A percentile compares a stretch with the other conserved stretches of the same genome.
Evolutionary conservation across 1,140 invertebrate species (phyloP).

Genomic region (Drosophila saltans): DNA sequence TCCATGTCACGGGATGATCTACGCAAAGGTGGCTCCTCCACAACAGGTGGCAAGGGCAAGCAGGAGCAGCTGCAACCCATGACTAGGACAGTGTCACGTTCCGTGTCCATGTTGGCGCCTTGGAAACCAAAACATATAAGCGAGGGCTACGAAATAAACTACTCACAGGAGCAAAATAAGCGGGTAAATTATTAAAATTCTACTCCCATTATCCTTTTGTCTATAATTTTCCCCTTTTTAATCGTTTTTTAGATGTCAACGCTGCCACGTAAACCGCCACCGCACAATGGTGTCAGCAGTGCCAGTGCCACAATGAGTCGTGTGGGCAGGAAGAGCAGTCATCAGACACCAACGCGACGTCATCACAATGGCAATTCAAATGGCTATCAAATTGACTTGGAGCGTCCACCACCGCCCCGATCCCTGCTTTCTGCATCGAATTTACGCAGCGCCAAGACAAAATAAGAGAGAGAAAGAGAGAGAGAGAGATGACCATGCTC

Average conservation of each 20-base stretch:
- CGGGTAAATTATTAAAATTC: slow-evolving; percentile 65
- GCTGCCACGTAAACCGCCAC: slow-evolving; percentile 70
- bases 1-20: slow-evolving; percentile 88
- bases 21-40: slow-evolving; percentile 80
- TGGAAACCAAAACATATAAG: slow-evolving; percentile 90
- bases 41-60: slow-evolving; percentile 46
- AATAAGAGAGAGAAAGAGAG: slow-evolving; percentile 34
- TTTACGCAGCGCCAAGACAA: slow-evolving; percentile 71
- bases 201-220: background rate
- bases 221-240: background rate
- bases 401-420: slow-evolving; percentile 65
- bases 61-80: slow-evolving; percentile 85
- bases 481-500: slow-evolving; percentile 7
- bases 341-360: slow-evolving; percentile 32
- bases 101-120: slow-evolving; percentile 92
- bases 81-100: slow-evolving; percentile 90
- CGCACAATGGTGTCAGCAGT: slow-evolving; percentile 64
- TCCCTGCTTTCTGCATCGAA: slow-evolving; percentile 74
- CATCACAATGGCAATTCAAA: slow-evolving; percentile 18
- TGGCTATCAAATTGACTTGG: slow-evolving; percentile 67
- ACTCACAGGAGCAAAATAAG: slow-evolving; percentile 87
- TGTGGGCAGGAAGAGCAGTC: slow-evolving; percentile 49
- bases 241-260: slow-evolving; percentile 57
- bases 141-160: slow-evolving; percentile 91
- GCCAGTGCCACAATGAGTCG: slow-evolving; percentile 68